Conservation (phyloP, 2,797 vertebrate species). For the Spheniscus humboldti region DNA sequence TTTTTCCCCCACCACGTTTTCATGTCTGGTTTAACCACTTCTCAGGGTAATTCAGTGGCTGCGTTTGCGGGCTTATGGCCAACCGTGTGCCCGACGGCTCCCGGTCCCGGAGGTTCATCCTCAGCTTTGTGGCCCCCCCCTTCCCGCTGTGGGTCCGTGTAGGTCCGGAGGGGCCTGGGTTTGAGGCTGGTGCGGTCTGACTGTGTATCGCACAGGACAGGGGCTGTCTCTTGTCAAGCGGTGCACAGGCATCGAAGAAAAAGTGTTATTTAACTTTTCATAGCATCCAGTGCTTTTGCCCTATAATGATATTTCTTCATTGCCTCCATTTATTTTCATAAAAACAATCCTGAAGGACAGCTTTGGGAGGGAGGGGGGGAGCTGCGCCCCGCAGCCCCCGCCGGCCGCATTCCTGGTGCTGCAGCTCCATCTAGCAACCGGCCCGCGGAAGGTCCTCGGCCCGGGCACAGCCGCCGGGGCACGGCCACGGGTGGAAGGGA, state of each 20-base stretch:
- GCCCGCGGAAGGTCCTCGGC: background rate
- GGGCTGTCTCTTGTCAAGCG: background rate
- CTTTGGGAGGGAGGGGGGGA: background rate
- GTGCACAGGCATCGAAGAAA: fast-evolving
- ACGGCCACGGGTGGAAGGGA: no score
- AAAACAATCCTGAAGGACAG: background rate
- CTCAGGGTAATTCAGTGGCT: no score
- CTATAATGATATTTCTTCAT: background rate
- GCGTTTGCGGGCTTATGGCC: fast-evolving
- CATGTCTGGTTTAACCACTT: background rate
- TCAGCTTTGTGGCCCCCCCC: background rate
- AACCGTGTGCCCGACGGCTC: fast-evolving
- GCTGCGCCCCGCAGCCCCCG: background rate
- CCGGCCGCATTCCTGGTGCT: slow-evolving; percentile 61
- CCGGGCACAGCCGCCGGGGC: background rate
- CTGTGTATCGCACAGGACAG: fast-evolving
- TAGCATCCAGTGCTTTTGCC: background rate
- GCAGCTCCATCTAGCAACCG: slow-evolving; percentile 73
- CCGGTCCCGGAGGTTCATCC: fast-evolving
- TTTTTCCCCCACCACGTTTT: fast-evolving
- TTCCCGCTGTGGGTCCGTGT: fast-evolving
- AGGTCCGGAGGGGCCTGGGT: fast-evolving
- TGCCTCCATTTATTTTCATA: background rate
- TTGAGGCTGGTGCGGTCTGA: background rate
- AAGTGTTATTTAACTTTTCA: background rate